Evolutionary conservation across 2,797 vertebrate species (phyloP).

Genomic region (Helicolenus hilgendorfi): DNA sequence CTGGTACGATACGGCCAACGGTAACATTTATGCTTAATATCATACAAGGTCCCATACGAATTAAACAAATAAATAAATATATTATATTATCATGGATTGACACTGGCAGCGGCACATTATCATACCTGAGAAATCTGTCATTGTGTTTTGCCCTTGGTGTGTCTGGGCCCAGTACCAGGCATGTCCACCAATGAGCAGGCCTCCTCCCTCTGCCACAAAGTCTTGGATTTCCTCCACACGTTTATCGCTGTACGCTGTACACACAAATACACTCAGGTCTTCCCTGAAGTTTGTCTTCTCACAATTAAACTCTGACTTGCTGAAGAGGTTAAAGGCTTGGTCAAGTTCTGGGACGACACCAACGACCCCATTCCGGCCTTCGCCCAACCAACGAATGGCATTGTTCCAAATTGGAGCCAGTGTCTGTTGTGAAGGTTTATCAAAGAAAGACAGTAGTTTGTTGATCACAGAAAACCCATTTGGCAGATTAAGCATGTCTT

Average conservation of each 20-base stretch:
- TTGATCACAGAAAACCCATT: too few species aligned
- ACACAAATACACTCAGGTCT: background rate
- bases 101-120: background rate
- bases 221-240: background rate
- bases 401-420: background rate
- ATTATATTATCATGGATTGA: too few species aligned
- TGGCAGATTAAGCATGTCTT: too few species aligned
- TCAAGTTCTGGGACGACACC: background rate
- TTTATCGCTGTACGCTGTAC: background rate
- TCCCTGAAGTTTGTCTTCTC: background rate
- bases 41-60: too few species aligned
- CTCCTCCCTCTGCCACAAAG: background rate
- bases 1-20: background rate
- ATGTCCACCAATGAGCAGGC: background rate
- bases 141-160: background rate
- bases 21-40: too few species aligned
- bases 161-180: background rate
- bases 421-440: background rate
- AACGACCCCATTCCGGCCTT: background rate
- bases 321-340: background rate
- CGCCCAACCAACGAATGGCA: background rate
- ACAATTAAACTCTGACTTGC: background rate
- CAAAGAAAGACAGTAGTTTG: too few species aligned
- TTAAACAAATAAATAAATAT: too few species aligned
- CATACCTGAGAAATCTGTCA: background rate